Evolutionary conservation across 2,797 vertebrate genomes (phyloP), one percentile per base, ranked within the genome.

Genomic region (Bradypodion ventrale): DNA sequence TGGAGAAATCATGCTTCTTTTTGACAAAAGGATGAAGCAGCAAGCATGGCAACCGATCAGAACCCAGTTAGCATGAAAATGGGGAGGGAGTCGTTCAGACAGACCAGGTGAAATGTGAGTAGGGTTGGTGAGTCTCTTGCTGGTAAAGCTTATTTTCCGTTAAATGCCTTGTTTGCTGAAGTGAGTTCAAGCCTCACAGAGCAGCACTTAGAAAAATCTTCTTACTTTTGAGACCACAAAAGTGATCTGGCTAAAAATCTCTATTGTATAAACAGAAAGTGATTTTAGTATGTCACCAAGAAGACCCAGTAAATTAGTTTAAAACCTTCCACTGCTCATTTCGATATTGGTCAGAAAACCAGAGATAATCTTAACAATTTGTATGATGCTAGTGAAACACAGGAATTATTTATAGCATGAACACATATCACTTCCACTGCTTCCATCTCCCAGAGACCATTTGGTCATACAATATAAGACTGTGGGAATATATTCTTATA

Each of bases 371-470:
- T 80, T 49, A 77, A 52, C 29, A 60, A 70, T 68, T 52, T 84
- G 56, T 8, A 68, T 75, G 15, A 56, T 19, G 4, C 60, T 37
- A 63, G 66, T 82, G 63, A 62, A 82, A 32, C 42, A 77, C 10
- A 62, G 60, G 15, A 63, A 62, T 46, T 85, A 85, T 87, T 78
- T 78, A 87, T 68, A 78, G 59, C 81, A 35, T 2, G 8, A 65
- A 78, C 60, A 40, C 21, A 6, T 65, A 83, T 75, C 46, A 52
- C 87, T 86, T 69, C 69, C n/a, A 60, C 37, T 1, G 1, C 2
- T 10, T 66, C 60, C 25, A 79, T 65, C 27, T 7, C n/a, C 60
- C 65, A 74, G 15, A 40, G 73, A 35, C 29, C n/a, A 65, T 46
- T 66, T 42, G 37, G 56, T 16, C 19, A 23, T 42, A 29, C 37